Evolutionary conservation across 1,140 invertebrate species (phyloP).

Genomic region (Reticulitermes speratus): DNA sequence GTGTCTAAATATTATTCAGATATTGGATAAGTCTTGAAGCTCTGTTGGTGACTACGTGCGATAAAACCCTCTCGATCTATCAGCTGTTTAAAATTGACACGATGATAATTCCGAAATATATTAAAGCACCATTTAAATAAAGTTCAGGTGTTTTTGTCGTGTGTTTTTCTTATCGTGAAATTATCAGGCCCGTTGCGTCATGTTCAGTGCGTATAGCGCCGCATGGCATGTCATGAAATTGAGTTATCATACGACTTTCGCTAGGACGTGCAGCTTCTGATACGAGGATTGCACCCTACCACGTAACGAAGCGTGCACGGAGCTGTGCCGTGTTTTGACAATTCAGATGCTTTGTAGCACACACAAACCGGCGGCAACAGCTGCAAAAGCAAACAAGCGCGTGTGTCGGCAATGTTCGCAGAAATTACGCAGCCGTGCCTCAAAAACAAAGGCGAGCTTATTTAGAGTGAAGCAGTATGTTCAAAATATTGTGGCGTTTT

Average conservation of each 20-base stretch:
- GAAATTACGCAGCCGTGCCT: not conserved
- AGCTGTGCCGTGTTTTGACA: not conserved
- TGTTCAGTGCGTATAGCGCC: no score
- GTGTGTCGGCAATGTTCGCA: not conserved
- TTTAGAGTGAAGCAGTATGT: not conserved
- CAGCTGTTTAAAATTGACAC: no score
- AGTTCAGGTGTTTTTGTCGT: no score
- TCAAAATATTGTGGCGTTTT: not conserved
- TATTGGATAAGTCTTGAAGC: no score
- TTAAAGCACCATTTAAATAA: no score
- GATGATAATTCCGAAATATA: no score
- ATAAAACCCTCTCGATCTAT: no score
- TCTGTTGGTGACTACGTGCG: no score
- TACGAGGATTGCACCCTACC: not conserved
- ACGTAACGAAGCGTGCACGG: not conserved
- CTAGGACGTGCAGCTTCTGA: not conserved
- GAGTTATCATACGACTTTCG: not conserved
- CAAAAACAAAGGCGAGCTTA: not conserved
- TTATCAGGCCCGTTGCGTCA: no score
- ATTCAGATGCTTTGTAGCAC: not conserved
- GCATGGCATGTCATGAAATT: no score
- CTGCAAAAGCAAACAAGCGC: not conserved
- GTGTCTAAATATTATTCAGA: no score
- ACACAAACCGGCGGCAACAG: not conserved
- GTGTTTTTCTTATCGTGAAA: no score